These are phyloP conservation scores for Loris lydekkerianus DNA, from an alignment of 2,797 vertebrate species.

Conservation along the genomic window DNA sequence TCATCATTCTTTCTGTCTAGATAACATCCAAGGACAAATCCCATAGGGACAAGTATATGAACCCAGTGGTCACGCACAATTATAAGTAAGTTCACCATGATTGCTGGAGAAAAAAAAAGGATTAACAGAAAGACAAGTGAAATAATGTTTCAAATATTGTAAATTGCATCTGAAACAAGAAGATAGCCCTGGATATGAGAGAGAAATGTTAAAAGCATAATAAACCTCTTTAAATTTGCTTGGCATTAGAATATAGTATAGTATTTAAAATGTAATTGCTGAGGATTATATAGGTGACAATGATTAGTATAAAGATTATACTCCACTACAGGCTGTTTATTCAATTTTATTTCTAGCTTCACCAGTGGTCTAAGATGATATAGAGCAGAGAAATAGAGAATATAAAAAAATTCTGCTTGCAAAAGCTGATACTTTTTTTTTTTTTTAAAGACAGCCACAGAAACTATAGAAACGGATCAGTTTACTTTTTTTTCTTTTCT, in stretches of 20 bases:
- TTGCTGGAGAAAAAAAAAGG: constrained; percentile 83
- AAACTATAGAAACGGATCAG: not conserved
- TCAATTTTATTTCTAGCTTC: constrained; percentile 14
- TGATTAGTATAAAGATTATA: constrained; percentile 2
- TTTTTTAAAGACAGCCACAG: not conserved
- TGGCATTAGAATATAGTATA: not conserved
- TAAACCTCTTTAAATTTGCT: constrained; percentile 13
- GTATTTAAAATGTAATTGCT: constrained; percentile 28
- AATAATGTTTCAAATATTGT: constrained; percentile 14
- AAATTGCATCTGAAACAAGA: constrained; percentile 41
- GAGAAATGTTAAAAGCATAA: constrained; percentile 4
- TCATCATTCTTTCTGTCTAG: constrained; percentile 93
- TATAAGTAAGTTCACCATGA: constrained; percentile 91
- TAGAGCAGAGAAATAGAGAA: not conserved
- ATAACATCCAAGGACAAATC: constrained; percentile 94
- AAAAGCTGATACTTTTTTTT: not conserved
- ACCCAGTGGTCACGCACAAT: constrained; percentile 93
- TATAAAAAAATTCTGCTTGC: constrained; percentile 1
- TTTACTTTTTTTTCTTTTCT: not conserved
- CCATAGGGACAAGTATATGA: constrained; percentile 92
- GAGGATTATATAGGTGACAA: not conserved
- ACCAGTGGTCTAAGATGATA: not conserved
- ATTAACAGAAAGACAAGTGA: constrained; percentile 20
- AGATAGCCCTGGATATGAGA: not conserved
- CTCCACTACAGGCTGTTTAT: not conserved